Base-by-base conservation (phyloP, 2,797 vertebrate species). In the Hydrolagus colliei region DNA sequence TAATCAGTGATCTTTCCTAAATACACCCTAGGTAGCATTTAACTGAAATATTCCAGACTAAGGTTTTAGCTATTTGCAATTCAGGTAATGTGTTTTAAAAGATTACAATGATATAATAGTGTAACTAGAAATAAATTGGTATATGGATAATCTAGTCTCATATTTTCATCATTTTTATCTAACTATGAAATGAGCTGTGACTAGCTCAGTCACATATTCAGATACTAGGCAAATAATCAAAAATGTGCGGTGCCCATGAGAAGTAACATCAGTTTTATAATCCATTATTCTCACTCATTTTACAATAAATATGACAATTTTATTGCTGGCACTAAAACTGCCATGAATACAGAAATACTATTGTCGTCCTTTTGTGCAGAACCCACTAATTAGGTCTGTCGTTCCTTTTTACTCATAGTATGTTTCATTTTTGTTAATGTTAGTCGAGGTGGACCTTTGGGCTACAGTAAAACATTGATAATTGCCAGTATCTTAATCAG, bases 141-240 rank as follows among this genome's bases (percentile, higher is more conserved):
- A 32, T 32, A 73, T 73, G 72, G 72, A 32, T 73, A 6, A 27
- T 12, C 22, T 12, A 32, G n/a, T 35, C 18, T 76, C 20, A 18
- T 9, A 76, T 14, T 52, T 76, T 52, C 32, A 76, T 76, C 72
- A 76, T 1, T 76, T 73, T 76, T 76, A 59, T 75, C 73, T 76
- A 76, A 76, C 41, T 76, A 13, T 76, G 74, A 13, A 18, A 76
- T 76, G 74, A 9, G 41, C 5, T 41, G 20, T 59, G 52, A 59
- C 16, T 76, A 41, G 35, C 52, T 76, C 20, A 76, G 74, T 41
- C 41, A 59, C 9, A 8, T 76, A 76, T 76, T 52, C 74, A 76
- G 32, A 52, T 52, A 76, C 18, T 52, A 27, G 72, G 16, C 35
- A 18, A 76, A 41, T 76, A 76, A 76, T 59, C 74, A 76, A 73